These are phyloP conservation scores for Empis stercorea DNA, from an alignment of 2,888 invertebrate genomes.

Conservation along the genomic window DNA sequence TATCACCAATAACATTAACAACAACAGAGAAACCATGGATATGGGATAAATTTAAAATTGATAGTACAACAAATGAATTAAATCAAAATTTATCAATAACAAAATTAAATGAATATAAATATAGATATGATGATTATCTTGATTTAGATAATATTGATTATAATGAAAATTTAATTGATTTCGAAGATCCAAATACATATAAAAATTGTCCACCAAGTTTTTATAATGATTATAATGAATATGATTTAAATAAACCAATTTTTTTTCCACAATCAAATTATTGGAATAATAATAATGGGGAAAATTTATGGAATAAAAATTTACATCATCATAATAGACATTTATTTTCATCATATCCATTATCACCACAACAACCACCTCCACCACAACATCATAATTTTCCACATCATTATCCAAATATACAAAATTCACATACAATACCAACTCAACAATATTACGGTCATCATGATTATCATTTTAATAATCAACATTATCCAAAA, in stretches of 20 bases:
- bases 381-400: not conserved
- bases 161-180: constrained; percentile 21
- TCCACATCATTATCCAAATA: not conserved
- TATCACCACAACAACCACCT: not conserved
- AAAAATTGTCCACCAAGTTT: constrained; percentile 28
- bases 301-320: not conserved
- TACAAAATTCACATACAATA: not conserved
- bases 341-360: too few relatives aligned
- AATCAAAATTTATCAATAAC: not conserved
- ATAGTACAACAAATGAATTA: not conserved
- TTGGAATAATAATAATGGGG: too few relatives aligned
- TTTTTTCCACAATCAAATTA: too few relatives aligned
- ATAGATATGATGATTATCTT: constrained; percentile 4
- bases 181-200: constrained; percentile 24
- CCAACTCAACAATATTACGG: constrained; percentile 2
- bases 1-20: constrained; percentile 2
- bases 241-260: not conserved
- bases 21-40: constrained; percentile 22
- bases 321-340: not conserved
- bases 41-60: constrained; percentile 20
- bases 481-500: not conserved
- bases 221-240: constrained; percentile 19
- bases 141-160: not conserved
- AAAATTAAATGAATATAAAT: not conserved
- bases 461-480: constrained; percentile 2